A percentile compares a stretch with the other conserved stretches of the same genome.
Conservation (phyloP, 2,797 vertebrate genomes). For the Sebastes vulpes region DNA sequence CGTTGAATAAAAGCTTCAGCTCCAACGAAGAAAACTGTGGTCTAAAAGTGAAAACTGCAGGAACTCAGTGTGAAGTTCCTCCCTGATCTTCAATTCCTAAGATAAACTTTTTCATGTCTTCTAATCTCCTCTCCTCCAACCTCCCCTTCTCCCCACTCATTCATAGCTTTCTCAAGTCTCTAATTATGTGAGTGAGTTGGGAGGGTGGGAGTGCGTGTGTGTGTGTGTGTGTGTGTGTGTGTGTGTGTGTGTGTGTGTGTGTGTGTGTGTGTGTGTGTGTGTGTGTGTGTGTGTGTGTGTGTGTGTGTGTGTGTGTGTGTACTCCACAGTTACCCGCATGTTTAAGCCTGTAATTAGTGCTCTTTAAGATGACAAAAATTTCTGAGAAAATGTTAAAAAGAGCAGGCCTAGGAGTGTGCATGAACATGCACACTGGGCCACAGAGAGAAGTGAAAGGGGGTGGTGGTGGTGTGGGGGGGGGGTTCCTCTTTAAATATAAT, state of each 20-base stretch:
- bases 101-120: conserved; percentile 70
- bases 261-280: neutral
- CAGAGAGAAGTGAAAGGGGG: neutral
- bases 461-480: no score
- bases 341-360: conserved; percentile 82
- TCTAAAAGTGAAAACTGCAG: neutral
- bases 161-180: conserved; percentile 72
- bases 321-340: conserved; percentile 59
- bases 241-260: neutral
- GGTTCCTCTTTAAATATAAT: conserved; percentile 1
- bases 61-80: conserved; percentile 24
- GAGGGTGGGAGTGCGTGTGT: conserved; percentile 62
- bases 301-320: neutral
- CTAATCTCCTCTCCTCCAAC: conserved; percentile 52
- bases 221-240: conserved; percentile 22
- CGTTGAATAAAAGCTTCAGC: neutral
- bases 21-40: neutral
- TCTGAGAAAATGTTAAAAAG: conserved; percentile 74
- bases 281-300: neutral
- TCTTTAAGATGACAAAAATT: conserved; percentile 80
- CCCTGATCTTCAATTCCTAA: conserved; percentile 31
- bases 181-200: conserved; percentile 78
- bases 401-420: conserved; percentile 40
- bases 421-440: neutral
- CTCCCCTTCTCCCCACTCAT: conserved; percentile 54